Percentiles rank a stretch among this genome's conserved stretches.
Conservation (phyloP, 2,797 vertebrate genomes). For the Decapterus maruadsi region DNA sequence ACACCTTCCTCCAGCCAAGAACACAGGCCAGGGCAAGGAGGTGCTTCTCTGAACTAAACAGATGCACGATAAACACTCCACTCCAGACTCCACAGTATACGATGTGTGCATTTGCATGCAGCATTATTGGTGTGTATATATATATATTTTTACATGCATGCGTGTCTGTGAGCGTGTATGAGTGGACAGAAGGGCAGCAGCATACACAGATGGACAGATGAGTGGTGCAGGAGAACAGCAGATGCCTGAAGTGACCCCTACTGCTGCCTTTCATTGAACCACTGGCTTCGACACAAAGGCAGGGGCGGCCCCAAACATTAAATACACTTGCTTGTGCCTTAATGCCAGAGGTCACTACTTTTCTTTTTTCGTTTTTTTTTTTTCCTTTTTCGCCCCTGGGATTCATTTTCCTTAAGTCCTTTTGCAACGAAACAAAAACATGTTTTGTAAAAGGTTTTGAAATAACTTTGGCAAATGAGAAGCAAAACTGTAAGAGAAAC, state of each 20-base stretch:
- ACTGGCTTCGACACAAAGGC: constrained; percentile 79
- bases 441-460: neutral
- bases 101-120: constrained; percentile 3
- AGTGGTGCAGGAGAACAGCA: constrained; percentile 78
- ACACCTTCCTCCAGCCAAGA: constrained; percentile 54
- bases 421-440: neutral
- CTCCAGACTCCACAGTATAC: neutral
- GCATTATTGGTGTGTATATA: constrained; percentile 6
- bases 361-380: neutral
- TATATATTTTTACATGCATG: neutral
- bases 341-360: constrained; percentile 75
- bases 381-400: neutral
- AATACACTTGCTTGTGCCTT: constrained; percentile 80
- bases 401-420: constrained; percentile 20
- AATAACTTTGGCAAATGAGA: neutral
- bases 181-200: constrained; percentile 80
- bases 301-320: constrained; percentile 75
- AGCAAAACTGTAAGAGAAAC: constrained; percentile 4
- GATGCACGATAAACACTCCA: constrained; percentile 39
- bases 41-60: constrained; percentile 39
- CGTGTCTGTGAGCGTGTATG: constrained; percentile 39
- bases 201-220: constrained; percentile 83
- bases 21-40: constrained; percentile 41
- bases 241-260: constrained; percentile 85
- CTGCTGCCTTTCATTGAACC: constrained; percentile 78